Conservation (phyloP, 2,888 invertebrate genomes). For the Trichogramma dendrolimi region DNA sequence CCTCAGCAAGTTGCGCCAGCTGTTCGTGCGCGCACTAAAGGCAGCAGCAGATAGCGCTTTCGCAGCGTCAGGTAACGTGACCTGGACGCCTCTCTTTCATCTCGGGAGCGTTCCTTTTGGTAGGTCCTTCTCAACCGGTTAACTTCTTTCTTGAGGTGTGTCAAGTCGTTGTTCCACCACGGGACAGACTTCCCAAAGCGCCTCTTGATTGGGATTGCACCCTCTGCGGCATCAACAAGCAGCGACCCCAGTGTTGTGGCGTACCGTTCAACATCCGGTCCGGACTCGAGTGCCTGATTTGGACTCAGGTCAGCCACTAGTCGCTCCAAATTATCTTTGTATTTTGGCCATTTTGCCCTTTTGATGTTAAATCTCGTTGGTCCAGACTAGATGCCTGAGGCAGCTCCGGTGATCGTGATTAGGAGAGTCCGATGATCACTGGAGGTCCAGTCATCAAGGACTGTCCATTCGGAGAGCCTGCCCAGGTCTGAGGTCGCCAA, state of each 20-base stretch:
- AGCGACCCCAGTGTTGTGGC: background rate
- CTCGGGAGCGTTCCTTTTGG: background rate
- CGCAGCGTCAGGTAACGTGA: too few species aligned
- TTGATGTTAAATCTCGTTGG: background rate
- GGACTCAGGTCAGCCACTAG: background rate
- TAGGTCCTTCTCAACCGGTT: background rate
- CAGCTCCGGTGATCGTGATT: background rate
- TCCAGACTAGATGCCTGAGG: background rate
- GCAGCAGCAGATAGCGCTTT: background rate
- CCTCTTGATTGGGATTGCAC: background rate
- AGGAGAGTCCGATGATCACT: conserved; percentile 12
- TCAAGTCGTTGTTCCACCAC: conserved; percentile 10
- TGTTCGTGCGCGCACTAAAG: background rate
- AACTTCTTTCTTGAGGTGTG: background rate
- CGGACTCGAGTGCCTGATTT: background rate
- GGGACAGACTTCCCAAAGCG: background rate
- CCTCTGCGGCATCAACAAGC: background rate
- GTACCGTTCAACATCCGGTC: background rate
- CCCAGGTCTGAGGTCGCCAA: background rate
- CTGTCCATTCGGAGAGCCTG: background rate
- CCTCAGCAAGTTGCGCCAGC: background rate
- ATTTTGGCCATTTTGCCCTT: background rate
- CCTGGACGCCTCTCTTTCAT: too few species aligned
- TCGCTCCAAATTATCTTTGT: background rate
- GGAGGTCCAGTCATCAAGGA: background rate